Conservation (phyloP, 2,888 invertebrate genomes). For the Pollenia angustigena region DNA sequence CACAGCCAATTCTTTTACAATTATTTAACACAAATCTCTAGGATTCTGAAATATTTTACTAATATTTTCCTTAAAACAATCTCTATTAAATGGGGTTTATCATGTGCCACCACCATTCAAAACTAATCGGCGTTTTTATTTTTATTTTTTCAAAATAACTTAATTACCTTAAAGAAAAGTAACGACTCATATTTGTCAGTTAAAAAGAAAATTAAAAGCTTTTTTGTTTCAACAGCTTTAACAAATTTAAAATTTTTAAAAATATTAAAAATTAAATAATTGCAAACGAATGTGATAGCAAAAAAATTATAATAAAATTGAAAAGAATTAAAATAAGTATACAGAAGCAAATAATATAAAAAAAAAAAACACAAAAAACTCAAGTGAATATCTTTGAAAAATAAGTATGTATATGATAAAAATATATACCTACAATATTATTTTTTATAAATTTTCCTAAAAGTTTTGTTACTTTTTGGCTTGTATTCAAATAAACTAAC, state of each 20-base stretch:
- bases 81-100: not conserved
- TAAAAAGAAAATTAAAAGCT: conserved; percentile 26
- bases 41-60: not conserved
- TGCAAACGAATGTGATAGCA: conserved; percentile 73
- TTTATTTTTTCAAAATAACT: not conserved
- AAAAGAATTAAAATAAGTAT: conserved; percentile 47
- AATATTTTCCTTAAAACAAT: conserved; percentile 31
- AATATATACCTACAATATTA: not conserved
- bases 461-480: conserved; percentile 12
- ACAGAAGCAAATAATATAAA: not conserved
- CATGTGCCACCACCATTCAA: conserved; percentile 12
- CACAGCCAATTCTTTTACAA: conserved; percentile 30
- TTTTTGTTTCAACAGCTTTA: conserved; percentile 67
- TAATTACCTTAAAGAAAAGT: not conserved
- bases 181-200: conserved; percentile 50
- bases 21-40: not conserved
- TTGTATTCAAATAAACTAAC: not conserved
- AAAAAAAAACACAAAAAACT: not conserved
- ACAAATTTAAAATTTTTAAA: conserved; percentile 65
- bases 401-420: not conserved
- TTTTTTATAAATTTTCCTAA: not conserved
- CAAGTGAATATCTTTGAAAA: conserved; percentile 28
- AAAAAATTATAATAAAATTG: conserved; percentile 66
- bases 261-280: conserved; percentile 67
- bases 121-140: not conserved